Percentiles rank a stretch among this genome's conserved stretches.
Conservation (phyloP, 2,797 vertebrate species). For the Danio aesculapii region DNA sequence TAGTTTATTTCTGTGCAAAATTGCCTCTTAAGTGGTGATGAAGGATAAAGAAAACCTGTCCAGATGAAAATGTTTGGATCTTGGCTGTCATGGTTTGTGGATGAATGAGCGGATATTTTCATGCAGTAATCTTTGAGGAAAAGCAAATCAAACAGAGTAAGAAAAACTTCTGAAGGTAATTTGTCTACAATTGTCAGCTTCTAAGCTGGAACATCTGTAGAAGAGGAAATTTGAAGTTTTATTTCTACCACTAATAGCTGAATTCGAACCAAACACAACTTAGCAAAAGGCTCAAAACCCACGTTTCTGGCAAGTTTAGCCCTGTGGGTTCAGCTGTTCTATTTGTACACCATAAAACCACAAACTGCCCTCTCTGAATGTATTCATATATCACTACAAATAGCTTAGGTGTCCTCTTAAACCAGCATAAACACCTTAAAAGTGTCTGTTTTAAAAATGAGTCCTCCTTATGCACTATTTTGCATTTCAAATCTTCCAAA, state of each 20-base stretch:
- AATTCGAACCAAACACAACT: constrained; percentile 70
- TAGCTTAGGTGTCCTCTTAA: constrained; percentile 67
- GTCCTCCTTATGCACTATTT: background rate
- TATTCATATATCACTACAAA: constrained; percentile 73
- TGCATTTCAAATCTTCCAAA: constrained; percentile 7
- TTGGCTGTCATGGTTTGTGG: constrained; percentile 41
- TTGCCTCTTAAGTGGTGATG: constrained; percentile 42
- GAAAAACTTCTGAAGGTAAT: constrained; percentile 71
- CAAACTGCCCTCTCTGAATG: constrained; percentile 44
- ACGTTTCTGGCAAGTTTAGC: constrained; percentile 64
- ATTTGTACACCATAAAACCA: constrained; percentile 55
- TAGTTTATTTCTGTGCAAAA: constrained; percentile 47
- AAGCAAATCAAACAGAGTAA: constrained; percentile 56
- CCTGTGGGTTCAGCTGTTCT: constrained; percentile 49
- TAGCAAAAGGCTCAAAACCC: constrained; percentile 60
- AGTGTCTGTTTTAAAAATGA: constrained; percentile 51
- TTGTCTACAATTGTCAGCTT: constrained; percentile 76
- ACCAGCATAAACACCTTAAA: constrained; percentile 61
- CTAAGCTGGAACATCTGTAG: constrained; percentile 61
- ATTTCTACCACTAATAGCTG: constrained; percentile 70
- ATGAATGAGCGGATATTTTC: constrained; percentile 39
- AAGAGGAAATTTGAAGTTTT: constrained; percentile 66
- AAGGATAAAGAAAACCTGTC: constrained; percentile 50
- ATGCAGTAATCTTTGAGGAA: constrained; percentile 58
- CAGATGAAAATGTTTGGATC: constrained; percentile 46